phyloP scores from a whole-genome alignment of 2,113 vertebrate species.

The Echinops telfairi region DNA sequence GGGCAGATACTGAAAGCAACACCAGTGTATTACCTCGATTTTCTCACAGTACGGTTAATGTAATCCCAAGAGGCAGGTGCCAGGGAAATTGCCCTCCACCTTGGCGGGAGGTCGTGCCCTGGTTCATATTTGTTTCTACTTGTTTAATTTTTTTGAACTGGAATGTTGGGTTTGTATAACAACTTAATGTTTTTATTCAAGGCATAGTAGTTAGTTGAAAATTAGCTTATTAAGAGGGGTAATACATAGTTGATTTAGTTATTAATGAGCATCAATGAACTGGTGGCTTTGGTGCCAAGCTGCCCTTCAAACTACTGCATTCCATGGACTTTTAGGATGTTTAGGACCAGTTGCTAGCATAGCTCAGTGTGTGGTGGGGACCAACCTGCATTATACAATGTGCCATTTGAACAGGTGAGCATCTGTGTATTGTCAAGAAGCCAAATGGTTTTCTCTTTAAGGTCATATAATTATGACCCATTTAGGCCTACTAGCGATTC shows the following conservation, averaged over 20 bases:
- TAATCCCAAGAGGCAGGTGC: neutral
- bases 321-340: neutral
- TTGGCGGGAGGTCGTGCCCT: slow-evolving; percentile 18
- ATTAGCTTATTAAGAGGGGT: neutral
- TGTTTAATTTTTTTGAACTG: slow-evolving; percentile 71
- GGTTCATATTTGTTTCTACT: slow-evolving; percentile 63
- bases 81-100: neutral
- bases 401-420: neutral
- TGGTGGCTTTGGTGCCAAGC: neutral
- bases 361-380: neutral
- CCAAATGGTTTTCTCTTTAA: slow-evolving; percentile 34
- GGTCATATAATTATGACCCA: slow-evolving; percentile 17
- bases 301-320: neutral
- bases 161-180: slow-evolving; percentile 58
- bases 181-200: slow-evolving; percentile 45
- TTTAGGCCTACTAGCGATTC: neutral
- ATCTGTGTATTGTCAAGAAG: neutral
- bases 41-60: slow-evolving; percentile 26
- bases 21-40: neutral
- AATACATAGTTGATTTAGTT: neutral
- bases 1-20: neutral
- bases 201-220: slow-evolving; percentile 6
- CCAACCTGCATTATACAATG: neutral
- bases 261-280: neutral
- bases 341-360: neutral